Base-by-base conservation (phyloP, 2,797 vertebrate species). In the Pseudotriccus pelzelni region DNA sequence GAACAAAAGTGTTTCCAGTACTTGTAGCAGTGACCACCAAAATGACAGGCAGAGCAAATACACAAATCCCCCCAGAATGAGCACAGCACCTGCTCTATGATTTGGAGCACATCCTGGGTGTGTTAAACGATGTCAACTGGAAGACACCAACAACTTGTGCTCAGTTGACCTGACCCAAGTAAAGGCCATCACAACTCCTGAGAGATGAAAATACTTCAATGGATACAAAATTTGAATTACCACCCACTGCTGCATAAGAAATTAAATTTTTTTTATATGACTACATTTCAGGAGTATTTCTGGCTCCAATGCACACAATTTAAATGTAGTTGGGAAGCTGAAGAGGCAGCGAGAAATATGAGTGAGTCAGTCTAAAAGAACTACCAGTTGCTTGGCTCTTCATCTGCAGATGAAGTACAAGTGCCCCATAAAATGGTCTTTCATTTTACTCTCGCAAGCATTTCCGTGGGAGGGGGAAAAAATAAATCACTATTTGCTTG, bases 321-420 rank as follows among this genome's bases (percentile, higher is more conserved):
- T 79, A 75, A 70, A 89, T 14, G 49, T 22, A 53, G 30, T 18
- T 39, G 24, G 64, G 47, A 89, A 82, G 41, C 27, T 80, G 55
- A 90, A 87, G 60, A 84, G n/a, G 60, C 30, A 90, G 56, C 15
- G 77, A 89, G 68, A 82, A 69, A 64, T 75, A 75, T 2, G 22
- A 90, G 9, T 50, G 36, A 90, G n/a, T 85, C 68, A 68, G 30
- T 85, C 64, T 64, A 64, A 64, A 89, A 87, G 43, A 89, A 82
- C 37, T 50, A 73, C 32, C 63, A 92, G 87, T 67, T 70, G n/a
- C 78, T 84, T 82, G 56, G 49, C 27, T 92, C 67, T 82, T 90
- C 78, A 92, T 77, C 60, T 80, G 44, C 46, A 93, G 56, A 59
- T 89, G 60, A 94, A 90, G 64, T 75, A 41, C 41, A 79, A 87